phyloP scores from a whole-genome alignment of 2,113 vertebrate genomes.

The Hydropotes inermis region DNA sequence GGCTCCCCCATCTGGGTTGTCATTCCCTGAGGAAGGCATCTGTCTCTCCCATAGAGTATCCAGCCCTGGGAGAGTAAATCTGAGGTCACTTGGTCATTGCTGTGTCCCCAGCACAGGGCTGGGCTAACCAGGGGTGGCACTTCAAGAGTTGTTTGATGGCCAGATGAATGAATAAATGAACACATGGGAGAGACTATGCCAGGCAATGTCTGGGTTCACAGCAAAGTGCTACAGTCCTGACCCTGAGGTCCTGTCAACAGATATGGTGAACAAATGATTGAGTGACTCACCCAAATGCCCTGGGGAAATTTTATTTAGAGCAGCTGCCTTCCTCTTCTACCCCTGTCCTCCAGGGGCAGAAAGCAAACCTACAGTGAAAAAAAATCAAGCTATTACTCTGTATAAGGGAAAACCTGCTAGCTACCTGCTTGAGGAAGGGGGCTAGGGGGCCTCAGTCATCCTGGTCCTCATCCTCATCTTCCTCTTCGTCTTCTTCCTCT shows the following conservation, averaged over 20 bases:
- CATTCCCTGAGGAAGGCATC: background rate
- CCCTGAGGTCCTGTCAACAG: background rate
- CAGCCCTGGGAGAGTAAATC: background rate
- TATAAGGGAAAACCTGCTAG: background rate
- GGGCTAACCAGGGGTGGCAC: background rate
- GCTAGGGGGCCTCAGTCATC: conserved; percentile 41
- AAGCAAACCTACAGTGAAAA: background rate
- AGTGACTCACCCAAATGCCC: background rate
- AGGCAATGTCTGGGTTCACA: background rate
- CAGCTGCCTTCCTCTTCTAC: background rate
- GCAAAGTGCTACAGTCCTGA: background rate
- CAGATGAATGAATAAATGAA: background rate
- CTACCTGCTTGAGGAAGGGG: background rate
- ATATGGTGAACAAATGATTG: background rate
- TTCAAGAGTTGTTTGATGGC: background rate
- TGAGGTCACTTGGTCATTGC: background rate
- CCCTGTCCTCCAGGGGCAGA: background rate
- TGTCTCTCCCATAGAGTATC: background rate
- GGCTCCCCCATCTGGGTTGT: background rate
- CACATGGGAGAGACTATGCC: background rate
- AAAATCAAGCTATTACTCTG: background rate
- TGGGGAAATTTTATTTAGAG: conserved; percentile 34
- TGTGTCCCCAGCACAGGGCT: background rate
- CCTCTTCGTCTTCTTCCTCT: conserved; percentile 80
- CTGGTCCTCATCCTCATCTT: conserved; percentile 82